Evolutionary conservation across 2,113 vertebrate species (phyloP).

Genomic region (Tachysurus fulvidraco): DNA sequence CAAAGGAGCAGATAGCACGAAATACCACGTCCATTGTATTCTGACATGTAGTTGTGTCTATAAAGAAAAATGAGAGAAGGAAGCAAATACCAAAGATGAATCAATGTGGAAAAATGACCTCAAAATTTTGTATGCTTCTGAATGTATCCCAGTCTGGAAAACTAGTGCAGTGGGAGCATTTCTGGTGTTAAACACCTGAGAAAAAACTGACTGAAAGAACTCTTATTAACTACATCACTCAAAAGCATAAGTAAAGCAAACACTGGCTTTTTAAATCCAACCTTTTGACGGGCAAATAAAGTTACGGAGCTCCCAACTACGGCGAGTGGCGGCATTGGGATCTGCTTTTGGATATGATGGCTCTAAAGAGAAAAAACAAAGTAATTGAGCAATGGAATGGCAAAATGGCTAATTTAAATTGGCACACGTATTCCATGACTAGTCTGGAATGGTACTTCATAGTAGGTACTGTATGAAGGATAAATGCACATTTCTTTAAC

Average conservation of each 20-base stretch:
- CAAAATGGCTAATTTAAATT: background rate
- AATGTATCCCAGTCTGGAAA: background rate
- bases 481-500: background rate
- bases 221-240: background rate
- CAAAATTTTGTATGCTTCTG: background rate
- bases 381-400: background rate
- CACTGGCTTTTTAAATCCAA: slow-evolving; percentile 52
- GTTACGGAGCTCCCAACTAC: slow-evolving; percentile 94
- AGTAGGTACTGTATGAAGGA: background rate
- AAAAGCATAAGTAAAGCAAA: too few relatives aligned
- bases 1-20: slow-evolving; percentile 86
- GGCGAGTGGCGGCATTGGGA: slow-evolving; percentile 71
- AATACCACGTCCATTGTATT: slow-evolving; percentile 90
- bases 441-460: background rate
- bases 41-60: slow-evolving; percentile 84
- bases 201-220: background rate
- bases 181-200: background rate
- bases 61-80: background rate
- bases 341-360: slow-evolving; percentile 90
- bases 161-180: background rate
- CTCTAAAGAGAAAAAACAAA: slow-evolving; percentile 71
- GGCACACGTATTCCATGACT: background rate
- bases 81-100: background rate
- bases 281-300: slow-evolving; percentile 93
- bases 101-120: background rate